Percentiles rank a stretch among this genome's conserved stretches.
phyloP scores from a whole-genome alignment of 1,140 invertebrate genomes.

The Magallana gigas region DNA sequence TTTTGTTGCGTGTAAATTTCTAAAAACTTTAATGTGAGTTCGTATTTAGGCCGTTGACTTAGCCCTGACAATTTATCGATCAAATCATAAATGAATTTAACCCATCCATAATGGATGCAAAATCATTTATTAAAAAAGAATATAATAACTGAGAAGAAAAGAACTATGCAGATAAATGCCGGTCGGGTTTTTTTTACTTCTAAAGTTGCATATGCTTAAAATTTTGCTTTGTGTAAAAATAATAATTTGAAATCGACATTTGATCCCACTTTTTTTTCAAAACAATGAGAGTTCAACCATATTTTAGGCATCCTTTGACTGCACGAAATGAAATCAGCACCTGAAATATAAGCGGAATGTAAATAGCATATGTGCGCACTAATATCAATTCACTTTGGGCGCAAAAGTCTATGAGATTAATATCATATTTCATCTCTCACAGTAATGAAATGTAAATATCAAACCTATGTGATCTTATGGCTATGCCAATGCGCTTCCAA shows the following conservation, averaged over 20 bases:
- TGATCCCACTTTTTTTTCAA: constrained; percentile 3
- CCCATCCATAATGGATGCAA: too few species aligned
- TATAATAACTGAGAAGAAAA: too few species aligned
- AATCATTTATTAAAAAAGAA: too few species aligned
- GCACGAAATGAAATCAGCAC: not conserved
- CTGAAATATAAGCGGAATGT: not conserved
- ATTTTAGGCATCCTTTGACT: not conserved
- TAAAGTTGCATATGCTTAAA: not conserved
- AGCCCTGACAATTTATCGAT: too few species aligned
- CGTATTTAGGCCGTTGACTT: too few species aligned
- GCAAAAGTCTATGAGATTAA: not conserved
- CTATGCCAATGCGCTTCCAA: not conserved
- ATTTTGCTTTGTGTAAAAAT: not conserved
- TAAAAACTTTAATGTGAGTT: too few species aligned
- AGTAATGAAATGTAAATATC: constrained; percentile 34
- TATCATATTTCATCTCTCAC: constrained; percentile 28
- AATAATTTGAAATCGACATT: not conserved
- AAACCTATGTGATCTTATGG: constrained; percentile 12
- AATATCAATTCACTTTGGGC: constrained; percentile 19
- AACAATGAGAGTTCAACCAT: constrained; percentile 7
- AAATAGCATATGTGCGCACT: not conserved
- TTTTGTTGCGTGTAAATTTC: too few species aligned
- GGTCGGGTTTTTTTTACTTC: too few species aligned
- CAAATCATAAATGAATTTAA: too few species aligned
- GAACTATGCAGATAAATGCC: too few species aligned